Evolutionary conservation across 2,888 invertebrate species (phyloP).

Genomic region (Pediacus dermestoides): DNA sequence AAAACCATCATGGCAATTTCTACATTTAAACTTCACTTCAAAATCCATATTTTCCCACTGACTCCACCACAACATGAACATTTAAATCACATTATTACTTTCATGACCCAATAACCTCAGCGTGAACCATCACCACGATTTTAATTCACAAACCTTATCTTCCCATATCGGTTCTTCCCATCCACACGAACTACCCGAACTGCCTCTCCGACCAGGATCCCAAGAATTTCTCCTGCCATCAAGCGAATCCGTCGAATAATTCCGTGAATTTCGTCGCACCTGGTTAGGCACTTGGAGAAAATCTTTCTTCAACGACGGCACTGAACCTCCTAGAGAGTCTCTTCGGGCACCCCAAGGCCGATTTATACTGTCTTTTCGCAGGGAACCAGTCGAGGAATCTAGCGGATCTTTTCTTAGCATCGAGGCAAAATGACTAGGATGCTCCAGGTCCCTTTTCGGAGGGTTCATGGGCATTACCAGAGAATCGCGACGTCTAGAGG

Average conservation of each 20-base stretch:
- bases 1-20: too few species aligned
- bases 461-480: slow-evolving; percentile 58
- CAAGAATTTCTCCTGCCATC: slow-evolving; percentile 66
- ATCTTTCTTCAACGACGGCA: slow-evolving; percentile 46
- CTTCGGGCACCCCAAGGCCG: slow-evolving; percentile 28
- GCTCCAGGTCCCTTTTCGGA: slow-evolving; percentile 57
- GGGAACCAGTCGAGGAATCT: slow-evolving; percentile 39
- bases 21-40: too few species aligned
- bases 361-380: slow-evolving; percentile 33
- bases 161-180: slow-evolving; percentile 61
- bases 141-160: too few species aligned
- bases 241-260: slow-evolving; percentile 68
- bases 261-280: slow-evolving; percentile 54
- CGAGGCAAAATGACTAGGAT: slow-evolving; percentile 70
- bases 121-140: slow-evolving; percentile 1
- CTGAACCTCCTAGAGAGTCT: slow-evolving; percentile 37
- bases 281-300: slow-evolving; percentile 51
- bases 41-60: too few species aligned
- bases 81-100: slow-evolving; percentile 12
- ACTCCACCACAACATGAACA: too few species aligned
- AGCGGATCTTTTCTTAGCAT: slow-evolving; percentile 58
- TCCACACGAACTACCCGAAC: slow-evolving; percentile 56
- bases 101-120: too few species aligned
- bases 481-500: slow-evolving; percentile 64
- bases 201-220: slow-evolving; percentile 64